Conservation (phyloP, 2,797 vertebrate species). For the Pseudochaenichthys georgianus region DNA sequence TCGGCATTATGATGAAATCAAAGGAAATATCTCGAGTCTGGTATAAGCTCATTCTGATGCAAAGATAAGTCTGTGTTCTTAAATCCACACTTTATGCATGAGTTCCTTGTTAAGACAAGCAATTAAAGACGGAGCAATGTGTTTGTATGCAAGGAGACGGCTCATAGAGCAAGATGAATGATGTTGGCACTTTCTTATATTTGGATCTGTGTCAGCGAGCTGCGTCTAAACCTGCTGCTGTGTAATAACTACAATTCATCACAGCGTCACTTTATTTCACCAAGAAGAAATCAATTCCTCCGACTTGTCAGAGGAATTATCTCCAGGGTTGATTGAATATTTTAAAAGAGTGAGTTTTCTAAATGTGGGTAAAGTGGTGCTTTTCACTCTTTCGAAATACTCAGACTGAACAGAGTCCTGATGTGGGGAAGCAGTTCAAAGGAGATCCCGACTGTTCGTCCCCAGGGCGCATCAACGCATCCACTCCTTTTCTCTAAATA, state of each 20-base stretch:
- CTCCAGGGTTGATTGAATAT: constrained; percentile 36
- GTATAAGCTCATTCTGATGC: not conserved
- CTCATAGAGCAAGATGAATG: constrained; percentile 12
- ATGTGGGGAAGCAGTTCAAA: constrained; percentile 41
- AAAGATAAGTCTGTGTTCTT: not conserved
- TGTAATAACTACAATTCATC: constrained; percentile 16
- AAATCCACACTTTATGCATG: not conserved
- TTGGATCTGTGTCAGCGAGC: constrained; percentile 18
- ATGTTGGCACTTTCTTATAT: not conserved
- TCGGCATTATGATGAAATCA: constrained; percentile 38
- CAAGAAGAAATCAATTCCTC: constrained; percentile 16
- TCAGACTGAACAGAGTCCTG: constrained; percentile 10
- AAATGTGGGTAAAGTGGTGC: constrained; percentile 30
- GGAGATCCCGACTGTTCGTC: constrained; percentile 25
- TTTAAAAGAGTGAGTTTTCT: constrained; percentile 17
- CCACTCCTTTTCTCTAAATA: constrained; percentile 28
- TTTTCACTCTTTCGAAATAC: constrained; percentile 33
- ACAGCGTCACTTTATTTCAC: not conserved
- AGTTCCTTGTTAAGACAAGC: constrained; percentile 6
- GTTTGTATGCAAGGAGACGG: not conserved
- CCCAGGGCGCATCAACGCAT: constrained; percentile 25
- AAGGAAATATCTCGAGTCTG: constrained; percentile 14
- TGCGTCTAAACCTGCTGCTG: not conserved
- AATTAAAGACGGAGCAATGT: not conserved
- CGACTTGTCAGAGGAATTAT: constrained; percentile 27